A percentile compares a stretch with the other conserved stretches of the same genome.
Evolutionary conservation across 2,888 invertebrate species (phyloP).

Genomic region (Lasioglossum marginatum): DNA sequence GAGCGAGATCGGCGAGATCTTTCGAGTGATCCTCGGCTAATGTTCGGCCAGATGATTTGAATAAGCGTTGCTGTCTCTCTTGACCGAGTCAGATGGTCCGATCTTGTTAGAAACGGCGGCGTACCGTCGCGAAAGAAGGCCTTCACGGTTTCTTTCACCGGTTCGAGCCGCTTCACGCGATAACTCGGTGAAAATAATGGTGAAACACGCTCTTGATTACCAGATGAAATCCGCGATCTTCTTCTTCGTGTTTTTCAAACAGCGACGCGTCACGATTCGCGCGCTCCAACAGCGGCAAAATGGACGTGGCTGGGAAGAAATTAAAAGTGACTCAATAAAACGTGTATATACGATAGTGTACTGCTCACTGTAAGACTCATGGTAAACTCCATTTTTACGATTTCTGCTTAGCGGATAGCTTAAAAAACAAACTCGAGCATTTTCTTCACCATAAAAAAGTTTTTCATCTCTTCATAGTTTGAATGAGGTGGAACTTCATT

Average conservation of each 20-base stretch:
- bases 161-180: conserved; percentile 69
- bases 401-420: no score
- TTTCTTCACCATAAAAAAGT: no score
- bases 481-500: no score
- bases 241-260: conserved; percentile 10
- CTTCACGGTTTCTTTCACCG: conserved; percentile 76
- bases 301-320: conserved; percentile 1
- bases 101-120: conserved; percentile 19
- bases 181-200: conserved; percentile 77
- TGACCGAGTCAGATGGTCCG: background rate
- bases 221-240: conserved; percentile 45
- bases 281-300: background rate
- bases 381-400: no score
- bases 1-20: conserved; percentile 16
- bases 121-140: conserved; percentile 58
- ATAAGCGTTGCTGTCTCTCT: background rate
- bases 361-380: no score
- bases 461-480: no score
- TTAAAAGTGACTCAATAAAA: conserved; percentile 10
- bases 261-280: background rate
- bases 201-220: conserved; percentile 67
- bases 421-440: no score
- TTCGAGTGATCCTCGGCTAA: conserved; percentile 1
- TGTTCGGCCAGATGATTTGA: background rate
- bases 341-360: no score